phyloP scores from a whole-genome alignment of 2,888 invertebrate genomes.

The Drosophila meridionalis region DNA sequence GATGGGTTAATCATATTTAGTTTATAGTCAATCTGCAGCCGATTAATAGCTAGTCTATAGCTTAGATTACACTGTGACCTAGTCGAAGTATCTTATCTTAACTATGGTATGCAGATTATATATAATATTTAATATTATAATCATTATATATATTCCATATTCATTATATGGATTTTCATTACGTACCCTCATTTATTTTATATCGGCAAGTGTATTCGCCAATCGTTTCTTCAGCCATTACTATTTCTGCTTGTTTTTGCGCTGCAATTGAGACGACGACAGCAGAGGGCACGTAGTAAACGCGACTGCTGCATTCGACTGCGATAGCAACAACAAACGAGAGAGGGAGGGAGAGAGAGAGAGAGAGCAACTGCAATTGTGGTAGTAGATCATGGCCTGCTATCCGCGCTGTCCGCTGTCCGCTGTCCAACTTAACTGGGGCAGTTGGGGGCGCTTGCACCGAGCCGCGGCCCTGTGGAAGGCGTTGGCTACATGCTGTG shows the following conservation, averaged over 20 bases:
- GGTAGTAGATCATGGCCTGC: slow-evolving; percentile 80
- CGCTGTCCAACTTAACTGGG: slow-evolving; percentile 54
- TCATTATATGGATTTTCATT: background rate
- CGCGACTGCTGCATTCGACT: slow-evolving; percentile 20
- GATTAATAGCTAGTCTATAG: background rate
- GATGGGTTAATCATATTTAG: too few relatives aligned
- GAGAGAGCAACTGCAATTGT: slow-evolving; percentile 48
- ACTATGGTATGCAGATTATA: too few relatives aligned
- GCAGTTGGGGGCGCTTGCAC: slow-evolving; percentile 70
- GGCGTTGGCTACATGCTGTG: slow-evolving; percentile 41
- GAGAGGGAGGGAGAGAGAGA: slow-evolving; percentile 10
- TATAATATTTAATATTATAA: too few relatives aligned
- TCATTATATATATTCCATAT: background rate
- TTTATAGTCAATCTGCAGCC: background rate
- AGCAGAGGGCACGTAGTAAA: slow-evolving; percentile 27
- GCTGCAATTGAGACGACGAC: slow-evolving; percentile 49
- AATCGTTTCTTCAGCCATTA: background rate
- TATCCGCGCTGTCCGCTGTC: slow-evolving; percentile 24
- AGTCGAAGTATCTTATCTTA: background rate
- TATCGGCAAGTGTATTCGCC: background rate
- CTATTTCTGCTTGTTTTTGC: slow-evolving; percentile 29
- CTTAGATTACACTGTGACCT: background rate
- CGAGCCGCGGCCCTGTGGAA: slow-evolving; percentile 63
- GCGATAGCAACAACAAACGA: slow-evolving; percentile 2
- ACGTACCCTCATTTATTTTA: background rate